Evolutionary conservation across 1,140 invertebrate genomes (phyloP), one percentile per base, ranked within the genome.

Genomic region (Macrobrachium nipponense): DNA sequence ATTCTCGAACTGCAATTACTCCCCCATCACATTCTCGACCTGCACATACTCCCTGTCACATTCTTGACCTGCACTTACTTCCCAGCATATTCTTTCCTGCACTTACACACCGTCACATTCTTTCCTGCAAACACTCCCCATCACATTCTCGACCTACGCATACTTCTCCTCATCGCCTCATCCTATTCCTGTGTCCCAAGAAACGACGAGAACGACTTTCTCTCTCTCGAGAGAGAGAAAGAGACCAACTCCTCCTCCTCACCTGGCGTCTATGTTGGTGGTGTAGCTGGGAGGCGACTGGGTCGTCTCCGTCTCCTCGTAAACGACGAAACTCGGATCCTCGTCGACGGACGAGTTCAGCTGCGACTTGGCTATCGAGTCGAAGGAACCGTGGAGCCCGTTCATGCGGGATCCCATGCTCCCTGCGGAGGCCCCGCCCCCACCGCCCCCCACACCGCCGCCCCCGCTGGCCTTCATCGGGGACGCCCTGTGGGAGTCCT

Each of bases 331-430:
- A 80, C 86, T 87, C 15, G 84, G 76, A 17, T 88, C 84, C 18
- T 88, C 85, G 18, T 88, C 85, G 7, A 83, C 43, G 10, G 82
- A 88, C 6, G 66, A 78, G 27, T 87, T 83, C 58, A 87, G 64
- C 7, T 76, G 61, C 44, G 81, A 81, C 51, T 88, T 88, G 64
- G 85, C 62, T 17, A 88, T 88, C 6, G 88, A 89, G 44, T 89
- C 81, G 76, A 89, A 84, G 18, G 88, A 89, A 15, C 81, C 86
- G 20, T 23, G 61, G 18, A 89, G 81, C 27, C 85, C 88, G 20
- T 83, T 87, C 62, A 78, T 73, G 23, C 86, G 18, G 14, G 51
- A 51, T 0, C 51, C 12, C 51, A 51, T 12, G 51, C 51, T 51
- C 12, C 51, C 51, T 6, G 51, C 51, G 8, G 51, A 51, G 12